Base-by-base conservation (phyloP, 2,888 invertebrate species). In the Meta bourneti region DNA sequence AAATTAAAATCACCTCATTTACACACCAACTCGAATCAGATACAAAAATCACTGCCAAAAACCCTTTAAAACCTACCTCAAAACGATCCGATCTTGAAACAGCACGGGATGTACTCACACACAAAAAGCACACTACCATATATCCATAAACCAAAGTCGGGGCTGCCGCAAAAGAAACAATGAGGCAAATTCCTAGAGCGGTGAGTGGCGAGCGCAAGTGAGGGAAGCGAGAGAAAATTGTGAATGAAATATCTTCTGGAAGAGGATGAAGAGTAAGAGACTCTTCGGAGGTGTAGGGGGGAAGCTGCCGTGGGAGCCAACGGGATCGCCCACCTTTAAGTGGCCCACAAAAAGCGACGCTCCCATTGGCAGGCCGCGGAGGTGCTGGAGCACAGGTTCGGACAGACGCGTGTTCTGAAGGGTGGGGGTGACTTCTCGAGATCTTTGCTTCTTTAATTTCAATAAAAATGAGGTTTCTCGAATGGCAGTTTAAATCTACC, bases 281-380 rank as follows among this genome's bases (percentile, higher is more conserved):
- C 54, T 13, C 20, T 19, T 72, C 6, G 34, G 80, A 7, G 69
- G 48, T 54, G 80, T 49, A 61, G 82, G 82, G 20, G 75, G 34
- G 13, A 61, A 74, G 54, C 7, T 9, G 61, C 61, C 9, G 54
- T 20, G 61, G 70, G 83, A 89, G 48, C 89, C 89, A 89, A 89
- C 89, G 89, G 72, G 89, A 89, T 83, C 74, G 78, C 78, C 77
- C 83, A 89, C 79, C 83, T 89, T 72, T 20, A 83, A 89, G 89
- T 89, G 89, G 78, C 83, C 89, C 83, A 89, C 89, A 19, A 70
- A 79, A 75, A 70, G 71, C 71, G 83, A 19, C 13, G n/a, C 61
- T 69, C 72, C 83, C 69, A 89, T 89, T 89, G 89, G 89, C 20
- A n/a, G n/a, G n/a, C 34, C 34, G 34, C 61, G 61, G 61, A 16